These are phyloP conservation scores for Anolis sagrei DNA, from an alignment of 2,113 vertebrate genomes.

Conservation along the genomic window DNA sequence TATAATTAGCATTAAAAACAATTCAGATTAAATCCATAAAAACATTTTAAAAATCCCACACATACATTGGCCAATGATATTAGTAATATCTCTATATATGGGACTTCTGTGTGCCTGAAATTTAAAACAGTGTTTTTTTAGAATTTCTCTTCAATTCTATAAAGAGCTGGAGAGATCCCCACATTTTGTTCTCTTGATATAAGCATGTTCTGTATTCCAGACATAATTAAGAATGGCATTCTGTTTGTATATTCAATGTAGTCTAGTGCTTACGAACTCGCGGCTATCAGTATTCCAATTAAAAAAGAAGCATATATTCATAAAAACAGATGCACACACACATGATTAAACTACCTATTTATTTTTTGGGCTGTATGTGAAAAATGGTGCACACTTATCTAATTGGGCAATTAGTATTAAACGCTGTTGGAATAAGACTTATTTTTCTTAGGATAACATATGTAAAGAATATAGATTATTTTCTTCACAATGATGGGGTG, in stretches of 20 bases:
- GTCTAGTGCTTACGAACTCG: conserved; percentile 49
- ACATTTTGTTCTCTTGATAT: not conserved
- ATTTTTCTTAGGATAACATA: conserved; percentile 32
- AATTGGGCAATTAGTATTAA: conserved; percentile 59
- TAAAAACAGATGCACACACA: not conserved
- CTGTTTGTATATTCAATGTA: not conserved
- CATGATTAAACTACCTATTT: conserved; percentile 23
- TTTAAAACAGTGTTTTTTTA: conserved; percentile 13
- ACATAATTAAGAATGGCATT: conserved; percentile 16
- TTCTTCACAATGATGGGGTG: too few species aligned
- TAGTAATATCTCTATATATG: too few species aligned
- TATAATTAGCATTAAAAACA: too few species aligned
- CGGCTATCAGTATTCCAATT: conserved; percentile 42
- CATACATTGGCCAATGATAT: too few species aligned
- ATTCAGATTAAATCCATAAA: too few species aligned
- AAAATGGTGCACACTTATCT: conserved; percentile 39
- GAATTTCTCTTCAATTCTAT: conserved; percentile 44
- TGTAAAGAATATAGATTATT: too few species aligned
- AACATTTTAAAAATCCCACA: too few species aligned
- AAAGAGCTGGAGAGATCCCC: conserved; percentile 42
- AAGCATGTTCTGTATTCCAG: conserved; percentile 12
- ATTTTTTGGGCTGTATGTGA: conserved; percentile 26
- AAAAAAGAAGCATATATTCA: conserved; percentile 32
- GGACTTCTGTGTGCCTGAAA: conserved; percentile 47
- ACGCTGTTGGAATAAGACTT: conserved; percentile 55